Evolutionary conservation across 2,888 invertebrate species (phyloP).

Genomic region (Spatulosminthurus flaviceps): DNA sequence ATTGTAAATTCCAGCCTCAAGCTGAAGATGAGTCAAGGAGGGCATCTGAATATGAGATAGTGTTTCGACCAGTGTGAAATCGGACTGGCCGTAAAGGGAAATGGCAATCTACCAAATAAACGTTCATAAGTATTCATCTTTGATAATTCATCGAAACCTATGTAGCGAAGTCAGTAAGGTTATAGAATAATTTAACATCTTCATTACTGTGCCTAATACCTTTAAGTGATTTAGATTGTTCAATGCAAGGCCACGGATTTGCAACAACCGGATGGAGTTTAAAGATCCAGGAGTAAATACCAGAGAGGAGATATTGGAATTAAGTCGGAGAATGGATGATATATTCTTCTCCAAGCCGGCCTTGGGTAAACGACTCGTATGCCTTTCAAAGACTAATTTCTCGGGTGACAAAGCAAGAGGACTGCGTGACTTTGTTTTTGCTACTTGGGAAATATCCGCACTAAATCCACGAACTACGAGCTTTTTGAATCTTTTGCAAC

Average conservation of each 20-base stretch:
- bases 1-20: not conserved
- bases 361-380: not conserved
- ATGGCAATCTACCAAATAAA: not conserved
- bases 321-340: not conserved
- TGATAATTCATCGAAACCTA: too few species aligned
- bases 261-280: not conserved
- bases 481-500: not conserved
- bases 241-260: not conserved
- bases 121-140: not conserved
- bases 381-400: not conserved
- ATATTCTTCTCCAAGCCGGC: not conserved
- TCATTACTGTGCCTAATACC: not conserved
- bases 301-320: not conserved
- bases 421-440: conserved; percentile 20
- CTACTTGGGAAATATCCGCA: not conserved
- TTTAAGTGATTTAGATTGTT: not conserved
- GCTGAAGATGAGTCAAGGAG: not conserved
- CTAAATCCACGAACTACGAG: not conserved
- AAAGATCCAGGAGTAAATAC: not conserved
- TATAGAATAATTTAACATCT: too few species aligned
- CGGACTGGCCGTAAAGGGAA: not conserved
- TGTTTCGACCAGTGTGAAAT: not conserved
- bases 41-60: not conserved
- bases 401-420: conserved; percentile 3
- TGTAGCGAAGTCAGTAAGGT: too few species aligned